Percentiles rank a stretch among this genome's conserved stretches.
Evolutionary conservation across 1,140 invertebrate genomes (phyloP).

Genomic region (Limonius californicus): DNA sequence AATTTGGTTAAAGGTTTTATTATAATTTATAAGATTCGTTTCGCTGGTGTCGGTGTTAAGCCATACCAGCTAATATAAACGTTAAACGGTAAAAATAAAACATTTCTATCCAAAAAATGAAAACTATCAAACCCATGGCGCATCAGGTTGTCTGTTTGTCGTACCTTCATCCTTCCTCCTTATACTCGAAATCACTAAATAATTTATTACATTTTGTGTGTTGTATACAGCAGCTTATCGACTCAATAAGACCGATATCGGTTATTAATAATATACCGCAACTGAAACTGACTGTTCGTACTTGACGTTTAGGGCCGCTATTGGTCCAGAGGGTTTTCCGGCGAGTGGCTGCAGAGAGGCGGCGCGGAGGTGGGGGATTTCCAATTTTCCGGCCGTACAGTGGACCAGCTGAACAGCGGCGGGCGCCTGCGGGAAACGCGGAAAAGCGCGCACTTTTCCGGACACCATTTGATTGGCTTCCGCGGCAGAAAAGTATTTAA

Average conservation of each 20-base stretch:
- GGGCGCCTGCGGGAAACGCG: not conserved
- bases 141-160: too few species aligned
- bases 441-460: not conserved
- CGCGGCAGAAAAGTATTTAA: constrained; percentile 14
- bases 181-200: constrained; percentile 5
- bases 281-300: constrained; percentile 12
- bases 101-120: too few species aligned
- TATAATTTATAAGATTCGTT: too few species aligned
- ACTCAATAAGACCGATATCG: constrained; percentile 8
- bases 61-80: too few species aligned
- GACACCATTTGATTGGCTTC: constrained; percentile 15
- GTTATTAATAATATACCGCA: constrained; percentile 14
- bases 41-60: too few species aligned
- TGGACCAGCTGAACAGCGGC: not conserved
- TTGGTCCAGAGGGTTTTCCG: not conserved
- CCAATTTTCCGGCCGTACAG: constrained; percentile 22
- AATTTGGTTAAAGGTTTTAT: too few species aligned
- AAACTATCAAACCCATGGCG: too few species aligned
- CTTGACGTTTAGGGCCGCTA: constrained; percentile 5
- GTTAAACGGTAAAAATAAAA: too few species aligned
- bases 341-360: not conserved
- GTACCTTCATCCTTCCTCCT: too few species aligned
- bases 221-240: constrained; percentile 4
- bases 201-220: constrained; percentile 8
- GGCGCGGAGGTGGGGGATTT: constrained; percentile 16